Percentiles rank a stretch among this genome's conserved stretches.
Conservation (phyloP, 2,888 invertebrate genomes). For the Alloplasta piceator region DNA sequence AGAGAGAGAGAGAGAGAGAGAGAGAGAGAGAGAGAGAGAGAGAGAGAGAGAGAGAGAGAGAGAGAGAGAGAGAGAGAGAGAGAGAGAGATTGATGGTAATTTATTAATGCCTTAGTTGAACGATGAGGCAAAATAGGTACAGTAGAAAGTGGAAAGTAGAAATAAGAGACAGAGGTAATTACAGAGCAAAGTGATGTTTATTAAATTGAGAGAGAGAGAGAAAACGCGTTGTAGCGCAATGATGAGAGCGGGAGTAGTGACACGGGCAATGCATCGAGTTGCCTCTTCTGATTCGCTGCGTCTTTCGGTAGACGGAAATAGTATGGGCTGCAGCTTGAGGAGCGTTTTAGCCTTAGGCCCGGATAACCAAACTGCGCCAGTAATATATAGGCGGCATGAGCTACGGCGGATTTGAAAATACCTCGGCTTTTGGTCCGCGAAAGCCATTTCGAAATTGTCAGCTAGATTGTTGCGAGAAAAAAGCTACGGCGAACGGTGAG, state of each 20-base stretch:
- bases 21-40: too few species aligned
- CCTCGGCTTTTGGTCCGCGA: conserved; percentile 70
- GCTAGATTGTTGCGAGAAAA: conserved; percentile 61
- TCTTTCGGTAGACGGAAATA: conserved; percentile 58
- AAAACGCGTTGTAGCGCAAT: conserved; percentile 15
- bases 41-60: too few species aligned
- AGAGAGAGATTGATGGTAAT: too few species aligned
- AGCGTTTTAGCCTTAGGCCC: conserved; percentile 62
- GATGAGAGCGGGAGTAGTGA: conserved; percentile 63
- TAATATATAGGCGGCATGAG: conserved; percentile 59
- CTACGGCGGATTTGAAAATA: conserved; percentile 75
- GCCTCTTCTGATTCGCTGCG: conserved; percentile 2
- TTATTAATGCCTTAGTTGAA: too few species aligned
- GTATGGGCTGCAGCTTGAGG: conserved; percentile 59
- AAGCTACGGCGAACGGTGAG: conserved; percentile 1
- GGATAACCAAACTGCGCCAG: conserved; percentile 66
- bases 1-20: too few species aligned
- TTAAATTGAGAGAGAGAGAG: conserved; percentile 11
- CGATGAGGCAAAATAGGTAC: too few species aligned
- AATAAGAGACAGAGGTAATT: too few species aligned
- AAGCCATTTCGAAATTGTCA: conserved; percentile 73
- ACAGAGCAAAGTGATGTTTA: too few species aligned
- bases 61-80: too few species aligned
- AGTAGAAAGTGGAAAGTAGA: too few species aligned
- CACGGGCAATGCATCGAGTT: conserved; percentile 3